Conservation (phyloP, 2,888 invertebrate species). For the Neocrepidodera transversa region DNA sequence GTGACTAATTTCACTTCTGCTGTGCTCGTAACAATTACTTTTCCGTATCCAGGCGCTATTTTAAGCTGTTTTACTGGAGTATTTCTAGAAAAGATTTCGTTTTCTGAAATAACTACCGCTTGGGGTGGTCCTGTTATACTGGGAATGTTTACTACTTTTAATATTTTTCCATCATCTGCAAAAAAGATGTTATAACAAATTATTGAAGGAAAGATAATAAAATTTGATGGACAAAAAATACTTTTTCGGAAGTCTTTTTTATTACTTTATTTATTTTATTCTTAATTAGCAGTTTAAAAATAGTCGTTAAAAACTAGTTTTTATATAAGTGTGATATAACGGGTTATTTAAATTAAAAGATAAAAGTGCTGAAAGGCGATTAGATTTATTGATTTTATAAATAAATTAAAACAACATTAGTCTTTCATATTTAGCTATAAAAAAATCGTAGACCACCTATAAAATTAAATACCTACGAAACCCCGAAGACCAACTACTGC, state of each 20-base stretch:
- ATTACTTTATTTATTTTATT: no score
- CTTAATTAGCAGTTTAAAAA: no score
- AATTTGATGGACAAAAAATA: no score
- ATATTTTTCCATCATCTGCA: constrained; percentile 85
- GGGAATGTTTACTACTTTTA: constrained; percentile 87
- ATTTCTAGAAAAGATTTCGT: constrained; percentile 76
- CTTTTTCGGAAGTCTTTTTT: no score
- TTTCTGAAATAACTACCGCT: constrained; percentile 84
- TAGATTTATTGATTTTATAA: background rate
- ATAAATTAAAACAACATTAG: no score
- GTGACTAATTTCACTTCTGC: constrained; percentile 86
- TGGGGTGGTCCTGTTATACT: constrained; percentile 66
- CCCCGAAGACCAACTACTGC: no score
- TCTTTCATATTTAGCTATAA: no score
- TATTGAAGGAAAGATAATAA: no score
- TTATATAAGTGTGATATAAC: background rate
- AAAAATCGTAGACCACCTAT: no score
- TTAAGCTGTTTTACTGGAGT: constrained; percentile 79
- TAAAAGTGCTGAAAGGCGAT: background rate
- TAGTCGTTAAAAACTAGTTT: background rate
- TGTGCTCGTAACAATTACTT: constrained; percentile 87
- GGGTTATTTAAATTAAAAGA: background rate
- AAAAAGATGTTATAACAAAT: no score
- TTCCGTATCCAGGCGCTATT: constrained; percentile 76
- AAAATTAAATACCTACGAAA: no score